Evolutionary conservation across 2,888 invertebrate genomes (phyloP), one percentile per base, ranked within the genome.

Genomic region (Torymus auratus): DNA sequence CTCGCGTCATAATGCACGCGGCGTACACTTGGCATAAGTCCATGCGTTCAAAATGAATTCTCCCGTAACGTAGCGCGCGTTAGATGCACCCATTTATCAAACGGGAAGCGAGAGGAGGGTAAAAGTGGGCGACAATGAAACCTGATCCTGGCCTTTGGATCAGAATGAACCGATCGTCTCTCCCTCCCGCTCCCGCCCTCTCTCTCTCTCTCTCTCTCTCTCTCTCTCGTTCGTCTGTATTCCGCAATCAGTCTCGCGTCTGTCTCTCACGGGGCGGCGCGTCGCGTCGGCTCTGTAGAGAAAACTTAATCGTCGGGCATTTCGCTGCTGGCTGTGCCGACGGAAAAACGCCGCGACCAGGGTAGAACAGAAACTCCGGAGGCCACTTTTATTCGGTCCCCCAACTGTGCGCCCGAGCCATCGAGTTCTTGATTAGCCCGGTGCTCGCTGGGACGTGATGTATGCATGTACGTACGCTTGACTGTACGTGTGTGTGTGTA

Each of bases 281-380:
- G 61, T 28, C 77, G 81, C 65, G 72, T 85, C 83, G 78, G 83
- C 83, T 85, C 85, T 82, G 12, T 79, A 86, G 85, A 86, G 85
- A 86, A 85, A 86, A 83, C 84, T 86, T 86, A 86, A 86, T 86
- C 85, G 84, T 65, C 78, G 84, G 28, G 83, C 84, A 87, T 85
- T 86, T 84, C 84, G 83, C 81, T 82, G 83, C 73, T 55, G 75
- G 67, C 15, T 17, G 3, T 28, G 28, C 28, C 28, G 28, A 28
- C 28, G 67, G 23, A 53, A 62, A 64, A 65, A 56, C 14, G 20
- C 28, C 3, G 28, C 28, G 28, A 28, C 3, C 28, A 4, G 28
- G 28, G 28, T 28, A 28, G 7, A 2, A 28, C 5, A 28, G 28
- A 28, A 28, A 28, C 28, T 28, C 28, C 28, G 3, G 28, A 4